These are phyloP conservation scores for Cynopterus sphinx DNA, from an alignment of 2,797 vertebrate genomes.

Conservation along the genomic window DNA sequence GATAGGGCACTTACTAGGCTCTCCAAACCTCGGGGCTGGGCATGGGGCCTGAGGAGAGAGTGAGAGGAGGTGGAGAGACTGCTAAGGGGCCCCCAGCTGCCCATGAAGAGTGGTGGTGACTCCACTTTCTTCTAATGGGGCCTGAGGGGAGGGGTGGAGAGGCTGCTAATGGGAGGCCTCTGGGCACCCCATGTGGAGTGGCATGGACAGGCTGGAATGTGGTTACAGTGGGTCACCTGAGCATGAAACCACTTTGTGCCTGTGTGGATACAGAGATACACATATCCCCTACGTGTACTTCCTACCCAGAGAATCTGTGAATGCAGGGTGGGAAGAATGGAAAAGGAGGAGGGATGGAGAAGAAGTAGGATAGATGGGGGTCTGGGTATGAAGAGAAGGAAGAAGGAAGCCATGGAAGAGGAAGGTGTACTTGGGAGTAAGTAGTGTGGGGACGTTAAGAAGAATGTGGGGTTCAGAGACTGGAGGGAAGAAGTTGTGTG, in stretches of 20 bases:
- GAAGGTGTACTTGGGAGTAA: neutral
- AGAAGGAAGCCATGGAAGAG: neutral
- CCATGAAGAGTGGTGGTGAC: conserved; percentile 52
- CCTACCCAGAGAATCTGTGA: neutral
- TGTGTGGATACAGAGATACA: neutral
- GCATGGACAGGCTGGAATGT: neutral
- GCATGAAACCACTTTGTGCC: neutral
- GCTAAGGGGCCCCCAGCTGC: conserved; percentile 62
- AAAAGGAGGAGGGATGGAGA: neutral
- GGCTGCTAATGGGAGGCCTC: neutral
- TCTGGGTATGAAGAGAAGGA: neutral
- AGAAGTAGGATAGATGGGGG: neutral
- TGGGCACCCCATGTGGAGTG: neutral
- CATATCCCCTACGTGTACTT: neutral
- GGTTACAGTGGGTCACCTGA: neutral
- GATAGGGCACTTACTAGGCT: conserved; percentile 93
- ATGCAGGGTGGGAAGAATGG: neutral
- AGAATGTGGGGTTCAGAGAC: neutral
- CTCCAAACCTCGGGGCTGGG: conserved; percentile 86
- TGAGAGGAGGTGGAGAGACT: conserved; percentile 56
- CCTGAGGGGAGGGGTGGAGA: neutral
- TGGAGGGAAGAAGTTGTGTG: neutral
- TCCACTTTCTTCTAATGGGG: conserved; percentile 13
- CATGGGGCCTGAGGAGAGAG: conserved; percentile 75
- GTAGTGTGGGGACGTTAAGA: neutral